phyloP scores from a whole-genome alignment of 2,113 vertebrate genomes.

The Syngnathus typhle region DNA sequence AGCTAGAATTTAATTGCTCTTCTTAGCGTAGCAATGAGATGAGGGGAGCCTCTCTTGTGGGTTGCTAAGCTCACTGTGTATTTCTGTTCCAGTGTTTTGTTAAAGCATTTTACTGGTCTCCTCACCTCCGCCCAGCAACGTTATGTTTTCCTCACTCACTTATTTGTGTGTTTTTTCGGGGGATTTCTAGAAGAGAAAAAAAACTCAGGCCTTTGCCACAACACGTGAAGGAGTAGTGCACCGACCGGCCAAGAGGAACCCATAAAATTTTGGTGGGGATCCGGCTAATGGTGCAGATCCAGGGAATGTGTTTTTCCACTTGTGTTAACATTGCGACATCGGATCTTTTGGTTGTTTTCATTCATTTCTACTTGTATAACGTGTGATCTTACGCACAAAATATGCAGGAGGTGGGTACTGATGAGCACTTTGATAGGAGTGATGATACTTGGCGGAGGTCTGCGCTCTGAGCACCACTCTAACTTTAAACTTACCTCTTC shows the following conservation, averaged over 20 bases:
- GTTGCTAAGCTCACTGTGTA: background rate
- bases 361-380: constrained; percentile 1
- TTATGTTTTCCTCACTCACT: background rate
- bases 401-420: background rate
- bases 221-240: background rate
- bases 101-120: background rate
- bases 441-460: background rate
- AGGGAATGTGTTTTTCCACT: constrained; percentile 10
- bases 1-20: background rate
- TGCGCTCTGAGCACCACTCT: background rate
- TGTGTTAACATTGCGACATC: background rate
- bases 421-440: background rate
- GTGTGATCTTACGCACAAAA: background rate
- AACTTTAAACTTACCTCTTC: constrained; percentile 20
- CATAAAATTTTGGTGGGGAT: constrained; percentile 1
- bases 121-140: background rate
- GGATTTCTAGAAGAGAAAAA: background rate
- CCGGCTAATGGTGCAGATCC: constrained; percentile 5
- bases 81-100: background rate
- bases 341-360: background rate
- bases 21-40: background rate
- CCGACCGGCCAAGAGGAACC: background rate
- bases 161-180: constrained; percentile 1
- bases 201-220: background rate
- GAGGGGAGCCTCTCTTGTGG: background rate